phyloP scores from a whole-genome alignment of 2,797 vertebrate genomes.

The Poecilia picta region DNA sequence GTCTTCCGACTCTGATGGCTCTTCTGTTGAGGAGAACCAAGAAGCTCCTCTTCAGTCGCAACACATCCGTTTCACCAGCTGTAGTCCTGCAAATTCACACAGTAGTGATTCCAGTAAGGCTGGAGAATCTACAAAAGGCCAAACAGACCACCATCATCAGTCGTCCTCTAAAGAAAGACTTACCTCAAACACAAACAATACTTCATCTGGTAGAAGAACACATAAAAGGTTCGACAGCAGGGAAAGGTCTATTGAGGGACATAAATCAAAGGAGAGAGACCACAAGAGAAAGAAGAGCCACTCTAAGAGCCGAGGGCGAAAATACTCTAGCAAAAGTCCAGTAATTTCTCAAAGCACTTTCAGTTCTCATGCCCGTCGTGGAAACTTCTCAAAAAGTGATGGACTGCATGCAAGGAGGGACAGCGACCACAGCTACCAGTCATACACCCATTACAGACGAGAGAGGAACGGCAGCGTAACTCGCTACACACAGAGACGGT shows the following conservation, averaged over 20 bases:
- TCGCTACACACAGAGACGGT: constrained; percentile 57
- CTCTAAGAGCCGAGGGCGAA: constrained; percentile 80
- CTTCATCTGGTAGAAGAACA: constrained; percentile 36
- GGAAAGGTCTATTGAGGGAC: constrained; percentile 65
- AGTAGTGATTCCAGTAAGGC: constrained; percentile 24
- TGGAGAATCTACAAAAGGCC: constrained; percentile 26
- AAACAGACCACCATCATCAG: constrained; percentile 7
- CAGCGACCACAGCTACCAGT: constrained; percentile 77
- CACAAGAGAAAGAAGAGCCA: constrained; percentile 70
- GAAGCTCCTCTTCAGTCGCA: constrained; percentile 73
- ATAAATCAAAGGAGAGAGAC: constrained; percentile 78
- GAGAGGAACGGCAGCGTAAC: constrained; percentile 48
- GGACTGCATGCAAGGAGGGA: constrained; percentile 77
- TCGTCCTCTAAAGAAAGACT: constrained; percentile 37
- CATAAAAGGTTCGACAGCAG: constrained; percentile 66
- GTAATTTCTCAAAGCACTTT: constrained; percentile 27
- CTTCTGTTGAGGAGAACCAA: constrained; percentile 73
- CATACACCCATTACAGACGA: constrained; percentile 80
- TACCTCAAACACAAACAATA: constrained; percentile 27
- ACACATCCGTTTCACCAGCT: constrained; percentile 82
- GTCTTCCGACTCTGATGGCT: constrained; percentile 90
- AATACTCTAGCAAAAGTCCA: constrained; percentile 47
- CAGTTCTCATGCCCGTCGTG: constrained; percentile 63
- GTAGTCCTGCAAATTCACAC: constrained; percentile 65
- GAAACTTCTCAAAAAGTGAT: constrained; percentile 70